Evolutionary conservation across 2,113 vertebrate species (phyloP).

Genomic region (Mobula hypostoma): DNA sequence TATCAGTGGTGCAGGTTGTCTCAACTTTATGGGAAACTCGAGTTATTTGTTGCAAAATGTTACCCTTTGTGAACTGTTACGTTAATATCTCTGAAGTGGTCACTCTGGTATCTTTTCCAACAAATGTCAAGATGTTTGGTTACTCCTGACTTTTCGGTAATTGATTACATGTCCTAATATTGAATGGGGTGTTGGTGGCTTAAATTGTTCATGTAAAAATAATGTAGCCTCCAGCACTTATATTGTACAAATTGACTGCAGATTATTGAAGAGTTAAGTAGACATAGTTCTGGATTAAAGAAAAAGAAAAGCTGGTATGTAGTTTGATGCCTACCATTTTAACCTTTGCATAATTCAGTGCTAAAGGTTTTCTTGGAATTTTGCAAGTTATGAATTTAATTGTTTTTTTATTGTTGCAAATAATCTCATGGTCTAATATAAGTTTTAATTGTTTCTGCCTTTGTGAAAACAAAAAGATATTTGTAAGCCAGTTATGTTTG

Average conservation of each 20-base stretch:
- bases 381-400: not conserved
- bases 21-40: not conserved
- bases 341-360: not conserved
- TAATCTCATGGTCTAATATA: too few relatives aligned
- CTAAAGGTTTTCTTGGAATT: not conserved
- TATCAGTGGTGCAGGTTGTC: not conserved
- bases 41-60: not conserved
- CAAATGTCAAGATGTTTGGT: too few relatives aligned
- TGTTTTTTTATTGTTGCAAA: not conserved
- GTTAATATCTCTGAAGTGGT: not conserved
- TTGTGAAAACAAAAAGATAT: not conserved
- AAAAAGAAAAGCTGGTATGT: not conserved
- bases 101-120: too few relatives aligned
- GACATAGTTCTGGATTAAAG: not conserved
- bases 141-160: too few relatives aligned
- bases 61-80: not conserved
- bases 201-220: not conserved
- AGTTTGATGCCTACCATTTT: not conserved
- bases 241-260: not conserved
- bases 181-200: not conserved
- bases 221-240: not conserved
- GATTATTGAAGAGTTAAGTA: too few relatives aligned
- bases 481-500: not conserved
- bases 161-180: not conserved
- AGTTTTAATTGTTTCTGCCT: too few relatives aligned